These are phyloP conservation scores for Brachyptera putata DNA, from an alignment of 2,888 invertebrate species.

Conservation along the genomic window DNA sequence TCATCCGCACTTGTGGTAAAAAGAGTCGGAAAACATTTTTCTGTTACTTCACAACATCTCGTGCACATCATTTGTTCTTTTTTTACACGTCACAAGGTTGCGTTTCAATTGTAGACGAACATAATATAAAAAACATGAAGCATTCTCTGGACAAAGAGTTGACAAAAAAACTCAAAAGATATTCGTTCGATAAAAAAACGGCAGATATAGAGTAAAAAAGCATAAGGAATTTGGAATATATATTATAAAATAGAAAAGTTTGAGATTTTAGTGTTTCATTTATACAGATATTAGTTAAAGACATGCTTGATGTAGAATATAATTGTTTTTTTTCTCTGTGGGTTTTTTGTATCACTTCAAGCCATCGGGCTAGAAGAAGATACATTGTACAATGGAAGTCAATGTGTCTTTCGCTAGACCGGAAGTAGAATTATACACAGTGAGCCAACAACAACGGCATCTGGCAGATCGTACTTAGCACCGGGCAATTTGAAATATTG, in stretches of 20 bases:
- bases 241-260: no score
- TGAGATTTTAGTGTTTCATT: no score
- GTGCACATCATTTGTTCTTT: slow-evolving; percentile 4
- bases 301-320: background rate
- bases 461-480: slow-evolving; percentile 36
- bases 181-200: no score
- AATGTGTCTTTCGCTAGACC: slow-evolving; percentile 32
- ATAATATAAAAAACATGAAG: no score
- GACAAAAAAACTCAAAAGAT: no score
- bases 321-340: background rate
- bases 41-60: background rate
- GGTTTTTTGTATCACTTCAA: slow-evolving; percentile 23
- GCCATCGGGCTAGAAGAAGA: slow-evolving; percentile 28
- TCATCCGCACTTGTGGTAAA: slow-evolving; percentile 81
- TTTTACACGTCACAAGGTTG: no score
- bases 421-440: slow-evolving; percentile 30
- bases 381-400: slow-evolving; percentile 26
- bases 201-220: no score
- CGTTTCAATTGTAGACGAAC: no score
- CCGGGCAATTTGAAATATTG: slow-evolving; percentile 33
- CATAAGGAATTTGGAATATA: no score
- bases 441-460: slow-evolving; percentile 37
- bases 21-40: slow-evolving; percentile 17
- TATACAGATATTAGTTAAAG: no score
- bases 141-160: no score